Evolutionary conservation across 2,797 vertebrate genomes (phyloP).

Genomic region (Acipenser oxyrinchus): DNA sequence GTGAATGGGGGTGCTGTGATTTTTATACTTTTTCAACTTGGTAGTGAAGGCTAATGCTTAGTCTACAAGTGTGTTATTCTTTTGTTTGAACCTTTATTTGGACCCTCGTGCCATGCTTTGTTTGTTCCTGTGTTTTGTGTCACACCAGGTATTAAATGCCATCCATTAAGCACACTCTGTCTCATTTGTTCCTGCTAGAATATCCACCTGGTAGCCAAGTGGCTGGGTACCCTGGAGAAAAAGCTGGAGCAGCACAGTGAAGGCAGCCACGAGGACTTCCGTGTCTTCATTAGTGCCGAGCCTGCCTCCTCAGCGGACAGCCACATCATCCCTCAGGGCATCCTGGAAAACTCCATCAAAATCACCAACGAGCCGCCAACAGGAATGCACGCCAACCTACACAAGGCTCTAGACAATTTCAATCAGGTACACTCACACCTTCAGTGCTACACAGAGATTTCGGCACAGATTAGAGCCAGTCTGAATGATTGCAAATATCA

Average conservation of each 20-base stretch:
- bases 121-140: not conserved
- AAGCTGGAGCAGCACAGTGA: conserved; percentile 71
- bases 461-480: too few species aligned
- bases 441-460: not conserved
- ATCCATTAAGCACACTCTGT: not conserved
- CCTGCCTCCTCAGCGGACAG: conserved; percentile 66
- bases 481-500: too few species aligned
- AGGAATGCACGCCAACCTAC: conserved; percentile 85
- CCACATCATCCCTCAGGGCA: conserved; percentile 87
- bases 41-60: too few species aligned
- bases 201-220: conserved; percentile 86
- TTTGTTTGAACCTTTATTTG: too few species aligned
- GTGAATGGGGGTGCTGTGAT: too few species aligned
- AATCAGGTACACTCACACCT: conserved; percentile 65
- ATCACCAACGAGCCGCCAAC: conserved; percentile 84
- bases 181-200: conserved; percentile 58
- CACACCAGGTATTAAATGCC: not conserved
- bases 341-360: conserved; percentile 88
- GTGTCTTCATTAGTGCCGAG: conserved; percentile 86
- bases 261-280: conserved; percentile 67
- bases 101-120: conserved; percentile 11
- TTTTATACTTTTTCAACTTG: too few species aligned
- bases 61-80: too few species aligned
- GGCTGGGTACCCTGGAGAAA: conserved; percentile 82
- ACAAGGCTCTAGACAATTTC: conserved; percentile 92